Percentiles rank a stretch among this genome's conserved stretches.
Conservation (phyloP, 2,113 vertebrate genomes). For the Oxygymnocypris stewartii region DNA sequence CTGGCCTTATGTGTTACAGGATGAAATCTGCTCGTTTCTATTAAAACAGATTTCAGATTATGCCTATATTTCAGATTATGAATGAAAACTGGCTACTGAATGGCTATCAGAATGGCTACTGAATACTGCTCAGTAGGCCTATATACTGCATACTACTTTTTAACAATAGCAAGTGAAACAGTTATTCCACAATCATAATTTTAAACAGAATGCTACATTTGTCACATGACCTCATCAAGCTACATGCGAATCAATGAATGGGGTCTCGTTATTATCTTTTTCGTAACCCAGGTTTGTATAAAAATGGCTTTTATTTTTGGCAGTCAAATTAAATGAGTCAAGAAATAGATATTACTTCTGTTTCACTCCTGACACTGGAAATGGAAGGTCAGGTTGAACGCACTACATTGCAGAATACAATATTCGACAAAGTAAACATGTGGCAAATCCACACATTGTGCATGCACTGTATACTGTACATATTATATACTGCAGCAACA, state of each 20-base stretch:
- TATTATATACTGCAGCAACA: not conserved
- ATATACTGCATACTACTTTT: not conserved
- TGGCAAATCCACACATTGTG: not conserved
- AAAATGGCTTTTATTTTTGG: not conserved
- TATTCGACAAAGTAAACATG: not conserved
- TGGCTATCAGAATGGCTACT: not conserved
- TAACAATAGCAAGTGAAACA: not conserved
- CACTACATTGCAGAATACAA: not conserved
- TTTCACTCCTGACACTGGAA: not conserved
- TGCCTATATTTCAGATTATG: too few species aligned
- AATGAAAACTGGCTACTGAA: too few species aligned
- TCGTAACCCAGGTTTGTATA: not conserved
- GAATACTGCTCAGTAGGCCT: too few species aligned
- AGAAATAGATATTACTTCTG: not conserved
- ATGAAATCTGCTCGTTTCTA: not conserved
- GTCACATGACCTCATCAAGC: not conserved
- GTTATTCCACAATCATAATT: not conserved
- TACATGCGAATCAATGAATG: not conserved
- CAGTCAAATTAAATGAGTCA: not conserved
- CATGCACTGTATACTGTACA: not conserved
- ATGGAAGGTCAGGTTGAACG: not conserved
- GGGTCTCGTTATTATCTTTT: not conserved
- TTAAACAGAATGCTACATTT: not conserved
- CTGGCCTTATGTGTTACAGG: conserved; percentile 14
- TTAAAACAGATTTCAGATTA: not conserved